Percentiles rank a stretch among this genome's conserved stretches.
These are phyloP conservation scores for Cyclophora albipunctata DNA, from an alignment of 2,888 invertebrate species.

Conservation along the genomic window DNA sequence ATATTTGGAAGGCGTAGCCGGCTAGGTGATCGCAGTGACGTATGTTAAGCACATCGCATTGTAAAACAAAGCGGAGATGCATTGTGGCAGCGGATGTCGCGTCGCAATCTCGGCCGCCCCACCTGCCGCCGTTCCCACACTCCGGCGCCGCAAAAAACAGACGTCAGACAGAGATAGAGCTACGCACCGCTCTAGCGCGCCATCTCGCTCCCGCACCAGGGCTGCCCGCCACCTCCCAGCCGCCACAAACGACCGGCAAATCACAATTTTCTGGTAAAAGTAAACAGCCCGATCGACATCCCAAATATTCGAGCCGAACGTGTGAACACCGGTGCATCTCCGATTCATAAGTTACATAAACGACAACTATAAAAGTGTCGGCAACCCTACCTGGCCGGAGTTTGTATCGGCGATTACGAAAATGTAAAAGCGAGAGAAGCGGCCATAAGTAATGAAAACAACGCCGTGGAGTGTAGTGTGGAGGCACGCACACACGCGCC, in stretches of 20 bases:
- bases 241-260: slow-evolving; percentile 52
- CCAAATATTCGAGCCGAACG: slow-evolving; percentile 18
- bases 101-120: slow-evolving; percentile 73
- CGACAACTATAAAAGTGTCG: slow-evolving; percentile 34
- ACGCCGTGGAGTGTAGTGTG: slow-evolving; percentile 26
- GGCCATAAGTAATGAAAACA: slow-evolving; percentile 69
- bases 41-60: slow-evolving; percentile 59
- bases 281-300: slow-evolving; percentile 35
- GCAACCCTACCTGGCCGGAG: slow-evolving; percentile 50
- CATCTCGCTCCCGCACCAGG: slow-evolving; percentile 54
- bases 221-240: slow-evolving; percentile 51
- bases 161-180: slow-evolving; percentile 50
- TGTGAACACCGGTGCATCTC: slow-evolving; percentile 11
- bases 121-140: slow-evolving; percentile 76
- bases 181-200: slow-evolving; percentile 39
- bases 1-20: slow-evolving; percentile 42
- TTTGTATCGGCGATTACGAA: slow-evolving; percentile 67
- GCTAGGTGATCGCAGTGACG: slow-evolving; percentile 39
- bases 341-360: slow-evolving; percentile 28
- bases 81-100: slow-evolving; percentile 74
- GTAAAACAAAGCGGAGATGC: slow-evolving; percentile 68
- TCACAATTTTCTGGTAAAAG: slow-evolving; percentile 57
- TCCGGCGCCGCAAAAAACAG: slow-evolving; percentile 73
- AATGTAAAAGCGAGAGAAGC: slow-evolving; percentile 70
- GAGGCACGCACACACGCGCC: slow-evolving; percentile 49